phyloP scores from a whole-genome alignment of 1,140 invertebrate species.

The Drosophila miranda region DNA sequence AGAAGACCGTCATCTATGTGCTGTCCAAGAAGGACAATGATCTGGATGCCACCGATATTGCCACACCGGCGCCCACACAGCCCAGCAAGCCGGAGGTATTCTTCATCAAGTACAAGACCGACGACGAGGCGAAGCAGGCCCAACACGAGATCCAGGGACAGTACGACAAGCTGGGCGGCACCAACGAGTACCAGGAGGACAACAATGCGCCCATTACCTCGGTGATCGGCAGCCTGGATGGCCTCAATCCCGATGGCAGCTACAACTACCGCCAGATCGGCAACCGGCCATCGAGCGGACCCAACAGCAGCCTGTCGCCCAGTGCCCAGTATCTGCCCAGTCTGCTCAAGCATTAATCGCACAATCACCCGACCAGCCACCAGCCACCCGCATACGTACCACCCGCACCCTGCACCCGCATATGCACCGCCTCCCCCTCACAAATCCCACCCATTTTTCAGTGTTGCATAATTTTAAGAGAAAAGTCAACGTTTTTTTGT shows the following conservation, averaged over 20 bases:
- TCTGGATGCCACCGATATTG: slow-evolving; percentile 86
- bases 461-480: slow-evolving; percentile 73
- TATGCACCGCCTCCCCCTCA: background rate
- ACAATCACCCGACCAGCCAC: background rate
- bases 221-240: slow-evolving; percentile 74
- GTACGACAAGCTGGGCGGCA: slow-evolving; percentile 78
- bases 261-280: slow-evolving; percentile 73
- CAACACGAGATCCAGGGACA: slow-evolving; percentile 81
- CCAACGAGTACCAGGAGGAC: slow-evolving; percentile 77
- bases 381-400: background rate
- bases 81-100: slow-evolving; percentile 90
- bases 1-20: slow-evolving; percentile 93
- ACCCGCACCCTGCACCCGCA: background rate
- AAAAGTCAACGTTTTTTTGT: slow-evolving; percentile 22
- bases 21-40: slow-evolving; percentile 89
- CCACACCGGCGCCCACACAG: slow-evolving; percentile 88
- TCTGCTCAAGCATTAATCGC: slow-evolving; percentile 51
- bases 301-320: slow-evolving; percentile 8
- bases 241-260: slow-evolving; percentile 75
- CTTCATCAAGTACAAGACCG: slow-evolving; percentile 89
- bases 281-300: slow-evolving; percentile 26
- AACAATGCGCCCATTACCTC: slow-evolving; percentile 74
- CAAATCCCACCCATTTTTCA: slow-evolving; percentile 1
- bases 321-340: slow-evolving; percentile 64
- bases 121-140: slow-evolving; percentile 83